A percentile compares a stretch with the other conserved stretches of the same genome.
phyloP scores from a whole-genome alignment of 2,797 vertebrate species.

The Coccyzus lansbergi region DNA sequence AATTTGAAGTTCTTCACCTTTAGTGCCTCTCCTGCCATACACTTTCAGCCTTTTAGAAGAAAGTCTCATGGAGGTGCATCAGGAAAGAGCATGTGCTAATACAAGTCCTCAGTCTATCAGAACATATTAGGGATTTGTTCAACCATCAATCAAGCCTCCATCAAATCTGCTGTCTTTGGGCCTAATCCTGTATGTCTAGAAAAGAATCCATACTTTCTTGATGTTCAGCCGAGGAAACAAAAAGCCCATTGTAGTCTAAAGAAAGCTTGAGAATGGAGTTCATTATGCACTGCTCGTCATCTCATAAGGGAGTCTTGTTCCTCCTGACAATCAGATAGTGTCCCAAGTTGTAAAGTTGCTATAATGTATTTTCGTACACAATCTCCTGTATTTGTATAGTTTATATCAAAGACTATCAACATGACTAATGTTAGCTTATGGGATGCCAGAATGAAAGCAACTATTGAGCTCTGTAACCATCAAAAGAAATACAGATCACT shows the following conservation, averaged over 20 bases:
- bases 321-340: constrained; percentile 56
- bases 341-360: constrained; percentile 49
- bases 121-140: neutral
- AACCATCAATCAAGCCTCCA: neutral
- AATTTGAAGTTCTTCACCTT: neutral
- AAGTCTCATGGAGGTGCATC: neutral
- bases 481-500: constrained; percentile 42
- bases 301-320: constrained; percentile 51
- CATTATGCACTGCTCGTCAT: constrained; percentile 21
- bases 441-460: constrained; percentile 59
- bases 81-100: neutral
- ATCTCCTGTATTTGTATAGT: constrained; percentile 3
- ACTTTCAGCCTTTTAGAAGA: neutral
- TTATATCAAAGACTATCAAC: constrained; percentile 48
- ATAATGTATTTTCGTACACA: constrained; percentile 24
- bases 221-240: constrained; percentile 15
- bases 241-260: constrained; percentile 42
- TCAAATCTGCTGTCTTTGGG: constrained; percentile 12
- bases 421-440: constrained; percentile 50
- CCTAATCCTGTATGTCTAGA: neutral
- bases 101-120: neutral
- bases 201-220: constrained; percentile 48
- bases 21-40: neutral
- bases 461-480: constrained; percentile 58
- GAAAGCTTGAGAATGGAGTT: constrained; percentile 4